Base-by-base conservation (phyloP, 1,140 invertebrate species). In the Trypoxylus dichotomus region DNA sequence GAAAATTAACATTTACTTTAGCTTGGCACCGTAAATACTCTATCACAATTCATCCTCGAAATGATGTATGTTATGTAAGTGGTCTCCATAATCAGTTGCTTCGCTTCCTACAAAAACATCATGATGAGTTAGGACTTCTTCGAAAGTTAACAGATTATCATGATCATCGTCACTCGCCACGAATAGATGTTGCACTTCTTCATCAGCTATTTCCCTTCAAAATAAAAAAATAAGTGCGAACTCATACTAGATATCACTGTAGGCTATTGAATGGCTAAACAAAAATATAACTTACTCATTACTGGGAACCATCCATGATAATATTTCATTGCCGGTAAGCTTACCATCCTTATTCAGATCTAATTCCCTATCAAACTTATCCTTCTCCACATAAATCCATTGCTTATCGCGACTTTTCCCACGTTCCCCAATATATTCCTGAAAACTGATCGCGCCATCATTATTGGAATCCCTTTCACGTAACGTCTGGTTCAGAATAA, bases 71-170 rank as follows among this genome's bases (percentile, higher is more conserved):
- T 94, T 93, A 74, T 94, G 90, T 47, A 97, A 89, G 86, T 97
- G 95, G 83, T 96, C 92, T 2, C 96, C 97, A 87, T 96, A 98
- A 85, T 97, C 95, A n/a, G 96, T 97, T 0, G 94, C 97, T 89
- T 98, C 96, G 85, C 95, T 97, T 15, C 97, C 97, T 15, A 99
- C 96, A 88, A 99, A 99, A 54, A 93, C 91, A 79, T 97, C 94
- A 85, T 98, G 93, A 85, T 97, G 94, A 19, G 93, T 90, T 0
- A 98, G 85, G 73, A 99, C 92, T 89, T 99, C 98, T 7, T 94
- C 88, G 85, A 94, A 95, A 0, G 93, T 93, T 11, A 99, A 88
- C 78, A 92, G 85, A 78, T 93, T 92, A 86, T 99, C 96, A 83
- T 93, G 92, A 86, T 99, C 91, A 79, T 93, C 92, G 88, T 99